A percentile compares a stretch with the other conserved stretches of the same genome.
Evolutionary conservation across 2,797 vertebrate species (phyloP).

Genomic region (Typhlichthys subterraneus): DNA sequence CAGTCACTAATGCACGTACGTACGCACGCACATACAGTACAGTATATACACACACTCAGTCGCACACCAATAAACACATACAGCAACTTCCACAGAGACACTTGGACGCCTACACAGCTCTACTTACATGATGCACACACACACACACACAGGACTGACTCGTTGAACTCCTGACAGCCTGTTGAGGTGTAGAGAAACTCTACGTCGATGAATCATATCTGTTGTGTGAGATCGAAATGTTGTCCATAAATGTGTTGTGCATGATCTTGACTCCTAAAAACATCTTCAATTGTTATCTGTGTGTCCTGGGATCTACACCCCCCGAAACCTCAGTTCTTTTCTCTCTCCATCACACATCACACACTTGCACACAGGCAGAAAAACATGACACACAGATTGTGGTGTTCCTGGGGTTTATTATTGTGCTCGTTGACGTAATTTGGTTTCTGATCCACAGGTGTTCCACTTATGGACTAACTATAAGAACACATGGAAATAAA

Average conservation of each 20-base stretch:
- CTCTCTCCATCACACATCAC: too few relatives aligned
- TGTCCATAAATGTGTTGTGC: slow-evolving; percentile 36
- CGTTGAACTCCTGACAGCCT: too few relatives aligned
- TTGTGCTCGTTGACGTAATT: slow-evolving; percentile 24
- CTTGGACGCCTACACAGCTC: neutral
- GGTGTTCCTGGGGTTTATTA: neutral
- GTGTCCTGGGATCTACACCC: neutral
- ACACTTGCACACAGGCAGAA: slow-evolving; percentile 2
- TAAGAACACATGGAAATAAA: slow-evolving; percentile 5
- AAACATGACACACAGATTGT: neutral
- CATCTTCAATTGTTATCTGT: slow-evolving; percentile 3
- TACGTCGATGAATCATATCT: slow-evolving; percentile 35
- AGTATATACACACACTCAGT: neutral
- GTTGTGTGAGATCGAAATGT: slow-evolving; percentile 24
- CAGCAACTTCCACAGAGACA: neutral
- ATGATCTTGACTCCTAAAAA: slow-evolving; percentile 14
- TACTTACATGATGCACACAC: neutral
- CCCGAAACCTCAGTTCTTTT: neutral
- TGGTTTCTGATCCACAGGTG: slow-evolving; percentile 43
- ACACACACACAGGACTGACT: slow-evolving; percentile 6
- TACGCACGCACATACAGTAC: too few relatives aligned
- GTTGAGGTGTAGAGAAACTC: too few relatives aligned
- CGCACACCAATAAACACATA: neutral
- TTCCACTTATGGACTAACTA: neutral
- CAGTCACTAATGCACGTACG: slow-evolving; percentile 23